Base-by-base conservation (phyloP, 2,113 vertebrate species). In the Nestor notabilis region DNA sequence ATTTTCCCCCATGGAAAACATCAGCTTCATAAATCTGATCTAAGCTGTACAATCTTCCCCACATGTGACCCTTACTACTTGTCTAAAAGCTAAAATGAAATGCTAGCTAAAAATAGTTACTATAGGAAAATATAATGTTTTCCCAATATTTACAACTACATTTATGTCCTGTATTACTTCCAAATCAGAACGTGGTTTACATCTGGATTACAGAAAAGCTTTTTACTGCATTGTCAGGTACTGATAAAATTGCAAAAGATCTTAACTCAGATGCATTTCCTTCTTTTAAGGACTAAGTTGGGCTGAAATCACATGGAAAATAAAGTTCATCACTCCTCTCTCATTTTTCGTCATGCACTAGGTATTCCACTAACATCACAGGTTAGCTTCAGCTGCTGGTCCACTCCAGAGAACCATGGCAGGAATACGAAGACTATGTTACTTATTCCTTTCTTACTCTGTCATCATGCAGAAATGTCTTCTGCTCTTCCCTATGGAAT, bases 21-120 rank as follows among this genome's bases (percentile, higher is more conserved):
- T 21, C 55, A 82, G 65, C 53, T 91, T 85, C 69, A 89, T 94
- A 90, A 96, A 94, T 96, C 77, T 58, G 43, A 12, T 86, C 56
- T 87, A 78, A 85, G 24, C 35, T 64, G 61, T 47, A 85, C 91
- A 83, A 61, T 65, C 80, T 75, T 88, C 90, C 69, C 65, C 68
- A 72, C 28, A 43, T 9, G 2, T 55, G 70, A 85, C 68, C 71
- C 35, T 89, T 69, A 63, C 27, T 69, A 66, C n/a, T 91, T 71
- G 33, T 46, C 72, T 92, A 81, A 90, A 92, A 93, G 47, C 58
- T 95, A 63, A 83, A 83, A 93, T 60, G 89, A 84, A 89, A 78
- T 35, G 31, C 41, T 55, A 64, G 47, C 52, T 84, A 92, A 92
- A 95, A 96, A 84, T 47, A 96, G 52, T 49, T 89, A 50, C 58